Conservation (phyloP, 1,140 invertebrate species). For the Philotrypesis tridentata region DNA sequence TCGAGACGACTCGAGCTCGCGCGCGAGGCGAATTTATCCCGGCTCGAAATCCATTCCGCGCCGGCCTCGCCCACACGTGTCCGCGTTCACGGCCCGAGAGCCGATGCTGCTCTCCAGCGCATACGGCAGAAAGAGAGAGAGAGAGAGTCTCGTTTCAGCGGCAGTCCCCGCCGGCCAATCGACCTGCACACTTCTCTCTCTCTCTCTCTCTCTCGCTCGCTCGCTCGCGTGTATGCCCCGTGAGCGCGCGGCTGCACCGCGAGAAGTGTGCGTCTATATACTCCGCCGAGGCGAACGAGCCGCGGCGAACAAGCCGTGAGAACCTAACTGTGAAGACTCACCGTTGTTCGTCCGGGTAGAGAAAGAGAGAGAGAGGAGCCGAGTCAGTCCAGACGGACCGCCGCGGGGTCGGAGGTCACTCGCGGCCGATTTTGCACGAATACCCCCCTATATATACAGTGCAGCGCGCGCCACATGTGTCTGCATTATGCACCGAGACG, state of each 20-base stretch:
- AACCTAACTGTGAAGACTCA: constrained; percentile 69
- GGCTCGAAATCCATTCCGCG: constrained; percentile 19
- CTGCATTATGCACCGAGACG: not conserved
- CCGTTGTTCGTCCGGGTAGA: constrained; percentile 57
- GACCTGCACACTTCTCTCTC: constrained; percentile 43
- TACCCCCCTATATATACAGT: not conserved
- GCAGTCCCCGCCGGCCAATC: constrained; percentile 51
- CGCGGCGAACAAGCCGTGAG: constrained; percentile 65
- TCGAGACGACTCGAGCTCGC: no score
- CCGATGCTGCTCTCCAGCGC: no score
- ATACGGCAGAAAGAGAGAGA: not conserved
- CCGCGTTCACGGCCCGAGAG: constrained; percentile 45
- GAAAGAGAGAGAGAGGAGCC: not conserved
- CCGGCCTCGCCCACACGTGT: constrained; percentile 54
- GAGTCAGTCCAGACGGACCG: constrained; percentile 55
- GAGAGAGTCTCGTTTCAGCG: not conserved
- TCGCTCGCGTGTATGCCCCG: no score
- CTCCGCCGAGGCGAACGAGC: constrained; percentile 51
- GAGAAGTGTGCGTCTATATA: constrained; percentile 19
- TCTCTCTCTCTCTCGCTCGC: no score
- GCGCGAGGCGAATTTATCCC: not conserved
- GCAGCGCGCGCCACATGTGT: not conserved
- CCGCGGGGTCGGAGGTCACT: constrained; percentile 64
- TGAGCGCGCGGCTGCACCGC: constrained; percentile 33
- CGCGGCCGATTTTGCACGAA: constrained; percentile 63